A percentile compares a stretch with the other conserved stretches of the same genome.
Evolutionary conservation across 35 echinoderm and acorn worm genomes (phyloP).

Genomic region (Strongylocentrotus purpuratus): DNA sequence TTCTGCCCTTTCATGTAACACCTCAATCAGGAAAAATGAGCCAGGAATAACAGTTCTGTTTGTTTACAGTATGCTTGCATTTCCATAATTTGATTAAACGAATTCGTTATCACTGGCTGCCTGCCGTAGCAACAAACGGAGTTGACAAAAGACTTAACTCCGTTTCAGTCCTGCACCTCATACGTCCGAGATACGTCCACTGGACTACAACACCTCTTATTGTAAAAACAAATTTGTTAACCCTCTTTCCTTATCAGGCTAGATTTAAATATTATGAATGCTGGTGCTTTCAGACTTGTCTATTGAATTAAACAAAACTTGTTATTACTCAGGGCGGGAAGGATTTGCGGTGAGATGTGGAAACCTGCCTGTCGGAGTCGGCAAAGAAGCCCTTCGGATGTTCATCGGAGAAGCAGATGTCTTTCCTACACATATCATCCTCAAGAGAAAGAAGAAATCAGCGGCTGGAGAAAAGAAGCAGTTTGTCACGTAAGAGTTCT

Average conservation of each 20-base stretch:
- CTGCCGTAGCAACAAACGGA: no score
- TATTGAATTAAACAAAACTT: not conserved
- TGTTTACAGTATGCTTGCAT: no score
- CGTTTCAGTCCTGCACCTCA: no score
- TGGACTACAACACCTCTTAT: no score
- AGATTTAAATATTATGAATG: not conserved
- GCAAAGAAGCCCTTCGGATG: not conserved
- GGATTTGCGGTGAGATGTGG: conserved; percentile 19
- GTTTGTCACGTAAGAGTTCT: not conserved
- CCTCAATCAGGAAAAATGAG: no score
- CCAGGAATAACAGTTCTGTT: no score
- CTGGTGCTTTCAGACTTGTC: not conserved
- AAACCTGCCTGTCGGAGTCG: conserved; percentile 26
- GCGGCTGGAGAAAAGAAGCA: conserved; percentile 15
- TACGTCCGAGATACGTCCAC: no score
- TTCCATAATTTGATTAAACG: no score
- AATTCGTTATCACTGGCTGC: no score
- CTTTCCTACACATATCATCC: not conserved
- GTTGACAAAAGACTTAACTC: no score
- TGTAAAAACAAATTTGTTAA: no score
- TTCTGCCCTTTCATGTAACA: no score
- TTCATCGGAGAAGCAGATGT: conserved; percentile 21
- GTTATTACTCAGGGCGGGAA: not conserved
- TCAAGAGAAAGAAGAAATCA: conserved; percentile 1
- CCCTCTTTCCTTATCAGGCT: not conserved